phyloP scores from a whole-genome alignment of 2,113 vertebrate species.

The Dendropsophus ebraccatus region DNA sequence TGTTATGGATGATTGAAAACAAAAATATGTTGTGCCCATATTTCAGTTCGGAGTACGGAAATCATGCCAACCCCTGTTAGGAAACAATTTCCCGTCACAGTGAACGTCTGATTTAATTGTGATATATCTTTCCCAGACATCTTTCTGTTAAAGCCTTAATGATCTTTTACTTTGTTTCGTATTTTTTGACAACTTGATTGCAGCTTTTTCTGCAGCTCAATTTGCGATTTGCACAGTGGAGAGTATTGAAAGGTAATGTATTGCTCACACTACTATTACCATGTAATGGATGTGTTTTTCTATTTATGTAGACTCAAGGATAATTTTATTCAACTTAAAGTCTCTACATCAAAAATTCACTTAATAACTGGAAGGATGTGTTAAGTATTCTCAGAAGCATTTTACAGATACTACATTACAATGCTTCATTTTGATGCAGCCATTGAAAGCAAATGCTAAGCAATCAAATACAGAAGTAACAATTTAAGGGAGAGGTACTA shows the following conservation, averaged over 20 bases:
- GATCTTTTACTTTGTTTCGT: constrained; percentile 53
- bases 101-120: constrained; percentile 45
- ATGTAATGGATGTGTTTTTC: constrained; percentile 46
- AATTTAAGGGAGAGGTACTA: background rate
- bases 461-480: background rate
- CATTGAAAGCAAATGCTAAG: background rate
- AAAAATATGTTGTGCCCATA: constrained; percentile 28
- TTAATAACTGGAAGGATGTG: constrained; percentile 27
- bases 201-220: constrained; percentile 37
- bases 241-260: constrained; percentile 31
- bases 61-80: constrained; percentile 38
- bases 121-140: constrained; percentile 52
- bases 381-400: constrained; percentile 1
- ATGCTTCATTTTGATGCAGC: background rate
- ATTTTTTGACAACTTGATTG: constrained; percentile 55
- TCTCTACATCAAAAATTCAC: constrained; percentile 4
- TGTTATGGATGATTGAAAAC: constrained; percentile 35
- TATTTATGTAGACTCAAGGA: constrained; percentile 36
- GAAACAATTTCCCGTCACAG: constrained; percentile 39
- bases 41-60: constrained; percentile 21
- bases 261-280: constrained; percentile 33
- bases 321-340: constrained; percentile 42
- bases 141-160: constrained; percentile 48
- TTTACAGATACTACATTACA: constrained; percentile 2
- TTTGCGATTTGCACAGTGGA: constrained; percentile 45